phyloP scores from a whole-genome alignment of 23 tunicate genomes.

The Botrylloides violaceus region DNA sequence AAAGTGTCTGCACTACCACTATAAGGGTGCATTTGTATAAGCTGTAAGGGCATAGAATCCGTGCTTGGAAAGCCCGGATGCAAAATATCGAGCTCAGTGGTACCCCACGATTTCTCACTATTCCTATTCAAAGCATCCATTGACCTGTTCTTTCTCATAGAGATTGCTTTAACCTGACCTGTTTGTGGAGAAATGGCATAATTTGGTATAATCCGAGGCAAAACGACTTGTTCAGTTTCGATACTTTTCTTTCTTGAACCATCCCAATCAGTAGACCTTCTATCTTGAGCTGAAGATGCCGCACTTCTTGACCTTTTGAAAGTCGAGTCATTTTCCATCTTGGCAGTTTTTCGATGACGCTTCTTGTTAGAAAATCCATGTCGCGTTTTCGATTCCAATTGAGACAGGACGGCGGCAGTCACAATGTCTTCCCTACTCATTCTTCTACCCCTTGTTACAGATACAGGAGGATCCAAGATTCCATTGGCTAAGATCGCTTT shows the following conservation, averaged over 20 bases:
- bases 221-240: neutral
- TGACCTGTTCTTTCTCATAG: neutral
- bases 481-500: constrained; percentile 9
- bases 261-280: neutral
- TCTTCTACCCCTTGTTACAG: neutral
- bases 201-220: no score
- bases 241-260: neutral
- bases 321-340: neutral
- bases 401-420: constrained; percentile 14
- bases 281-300: neutral
- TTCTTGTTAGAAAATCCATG: neutral
- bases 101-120: neutral
- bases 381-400: constrained; percentile 8
- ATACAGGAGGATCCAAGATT: neutral
- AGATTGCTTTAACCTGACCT: no score
- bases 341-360: neutral
- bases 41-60: neutral
- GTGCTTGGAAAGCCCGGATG: neutral
- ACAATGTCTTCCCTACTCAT: constrained; percentile 26
- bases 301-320: neutral
- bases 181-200: no score
- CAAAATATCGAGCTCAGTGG: neutral
- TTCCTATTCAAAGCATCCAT: no score
- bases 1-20: no score
- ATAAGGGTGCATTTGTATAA: neutral